Evolutionary conservation across 2,113 vertebrate genomes (phyloP), one percentile per base, ranked within the genome.

Genomic region (Phaethornis superciliosus): DNA sequence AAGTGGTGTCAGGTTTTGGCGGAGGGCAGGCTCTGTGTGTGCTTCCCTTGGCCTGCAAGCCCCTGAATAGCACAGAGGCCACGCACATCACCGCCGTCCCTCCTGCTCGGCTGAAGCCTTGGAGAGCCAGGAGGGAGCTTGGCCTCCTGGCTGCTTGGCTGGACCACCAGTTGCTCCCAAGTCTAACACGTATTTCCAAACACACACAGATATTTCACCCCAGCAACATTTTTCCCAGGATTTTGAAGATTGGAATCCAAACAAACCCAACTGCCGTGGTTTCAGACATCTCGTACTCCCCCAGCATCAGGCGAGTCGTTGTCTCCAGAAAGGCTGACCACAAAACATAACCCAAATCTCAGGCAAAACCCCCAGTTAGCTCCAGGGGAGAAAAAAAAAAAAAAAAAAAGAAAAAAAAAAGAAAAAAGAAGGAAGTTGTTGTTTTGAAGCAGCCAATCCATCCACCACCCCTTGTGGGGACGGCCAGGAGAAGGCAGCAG

Each of bases 311-410:
- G 91, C 8, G 67, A 68, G 85, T 56, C 56, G 68, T 85, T 95
- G 95, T 96, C 97, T 97, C 96, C 96, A 96, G 94, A 69, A 96
- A 64, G 96, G 75, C 96, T 95, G 88, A 75, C 96, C 93, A 76
- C 96, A 96, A 86, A 94, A 94, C 21, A 47, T 64, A 93, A 92
- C 77, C 42, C 3, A 94, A 90, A 96, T 94, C 94, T 83, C 92
- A 90, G 67, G 27, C 90, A 82, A 89, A 91, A 85, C 85, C 88
- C 88, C 68, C 74, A 28, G 76, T 46, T 83, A 81, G 35, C 59
- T 78, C 42, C 55, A 62, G 85, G 67, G 37, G 11, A 40, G 11
- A 40, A 40, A 40, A 40, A 40, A 40, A 40, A 40, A 40, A 40
- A 40, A 49, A 52, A n/a, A n/a, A 40, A 40, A 40, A 40, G 11